Base-by-base conservation (phyloP, 2,113 vertebrate species). In the Calonectris borealis region DNA sequence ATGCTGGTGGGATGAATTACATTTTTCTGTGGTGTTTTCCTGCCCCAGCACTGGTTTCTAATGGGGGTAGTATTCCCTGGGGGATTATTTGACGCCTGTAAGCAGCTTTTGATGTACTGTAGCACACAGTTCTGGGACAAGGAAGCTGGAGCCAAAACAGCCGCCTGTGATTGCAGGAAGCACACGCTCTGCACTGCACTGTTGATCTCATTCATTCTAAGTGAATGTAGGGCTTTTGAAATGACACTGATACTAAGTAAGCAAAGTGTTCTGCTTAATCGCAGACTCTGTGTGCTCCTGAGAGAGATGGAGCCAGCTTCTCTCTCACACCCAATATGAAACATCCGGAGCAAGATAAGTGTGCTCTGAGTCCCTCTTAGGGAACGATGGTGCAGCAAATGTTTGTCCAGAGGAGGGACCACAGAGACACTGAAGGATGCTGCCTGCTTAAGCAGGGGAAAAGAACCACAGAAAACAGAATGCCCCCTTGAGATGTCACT, bases 11-110 rank as follows among this genome's bases (percentile, higher is more conserved):
- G 69, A 83, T 86, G 93, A 18, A 62, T 93, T 83, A 89, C 89
- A 81, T 83, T 94, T 81, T 62, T 91, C 68, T 80, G 80, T 21
- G 62, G 75, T 92, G 91, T 96, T 88, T 55, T 51, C 76, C 89
- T 8, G 0, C 83, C 88, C 80, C 75, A 68, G 91, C 86, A 11
- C 52, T 1, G n/a, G 2, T 80, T 88, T 76, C 44, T 83, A 24
- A 2, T 16, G 71, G 83, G 79, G 42, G 62, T 88, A 91, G 80
- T 72, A 54, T 77, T 92, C 83, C 80, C 94, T 46, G 54, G 71
- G 92, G 94, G 49, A 52, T 60, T 46, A 12, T 40, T 52, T 81
- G 64, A 31, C 54, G 80, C 89, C 86, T 49, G 34, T 3, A 70
- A 92, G 77, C 71, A 77, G 86, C 58, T 95, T 86, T 83, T 70